A percentile compares a stretch with the other conserved stretches of the same genome.
phyloP scores from a whole-genome alignment of 2,113 vertebrate genomes.

The Labrus mixtus region DNA sequence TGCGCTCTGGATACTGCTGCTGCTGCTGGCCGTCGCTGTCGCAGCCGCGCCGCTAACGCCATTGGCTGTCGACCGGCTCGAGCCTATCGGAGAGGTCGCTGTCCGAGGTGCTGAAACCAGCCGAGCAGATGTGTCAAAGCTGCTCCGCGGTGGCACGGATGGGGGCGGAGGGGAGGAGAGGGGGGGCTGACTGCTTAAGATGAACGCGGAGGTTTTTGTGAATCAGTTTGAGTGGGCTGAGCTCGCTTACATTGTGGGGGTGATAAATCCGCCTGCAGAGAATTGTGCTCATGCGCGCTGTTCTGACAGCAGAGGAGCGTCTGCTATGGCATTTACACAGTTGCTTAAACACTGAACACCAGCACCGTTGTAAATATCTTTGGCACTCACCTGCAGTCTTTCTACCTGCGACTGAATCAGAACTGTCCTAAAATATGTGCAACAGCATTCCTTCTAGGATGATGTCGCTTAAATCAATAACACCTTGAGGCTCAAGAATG shows the following conservation, averaged over 20 bases:
- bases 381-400: no score
- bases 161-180: neutral
- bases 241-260: neutral
- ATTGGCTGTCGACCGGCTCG: conserved; percentile 42
- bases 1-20: conserved; percentile 50
- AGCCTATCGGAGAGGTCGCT: conserved; percentile 55
- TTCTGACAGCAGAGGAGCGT: neutral
- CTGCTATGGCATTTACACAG: no score
- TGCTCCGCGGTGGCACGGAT: neutral
- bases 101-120: conserved; percentile 74
- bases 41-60: conserved; percentile 8
- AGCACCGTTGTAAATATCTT: no score
- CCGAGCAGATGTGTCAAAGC: conserved; percentile 28
- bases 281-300: neutral
- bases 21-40: conserved; percentile 20
- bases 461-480: no score
- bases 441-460: no score
- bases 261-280: conserved; percentile 1
- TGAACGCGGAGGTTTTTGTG: conserved; percentile 23
- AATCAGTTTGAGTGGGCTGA: conserved; percentile 25
- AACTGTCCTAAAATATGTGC: no score
- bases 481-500: no score
- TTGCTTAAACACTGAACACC: no score
- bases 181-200: neutral
- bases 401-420: no score